Percentiles rank a stretch among this genome's conserved stretches.
phyloP scores from a whole-genome alignment of 2,888 invertebrate genomes.

The Tolmerus cingulatus region DNA sequence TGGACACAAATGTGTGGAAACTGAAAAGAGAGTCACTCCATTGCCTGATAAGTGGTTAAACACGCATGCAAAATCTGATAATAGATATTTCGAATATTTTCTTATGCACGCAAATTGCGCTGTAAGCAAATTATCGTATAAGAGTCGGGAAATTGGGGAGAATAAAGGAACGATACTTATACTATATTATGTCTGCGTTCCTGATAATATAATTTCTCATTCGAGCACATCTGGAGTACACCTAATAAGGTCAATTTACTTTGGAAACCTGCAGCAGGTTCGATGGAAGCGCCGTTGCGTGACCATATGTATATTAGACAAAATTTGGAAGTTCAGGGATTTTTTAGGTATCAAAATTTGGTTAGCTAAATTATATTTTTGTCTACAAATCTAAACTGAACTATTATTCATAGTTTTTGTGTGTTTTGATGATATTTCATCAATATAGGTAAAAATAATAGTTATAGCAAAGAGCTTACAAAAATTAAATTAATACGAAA shows the following conservation, averaged over 20 bases:
- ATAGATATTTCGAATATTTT: constrained; percentile 24
- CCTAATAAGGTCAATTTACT: background rate
- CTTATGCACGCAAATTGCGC: constrained; percentile 3
- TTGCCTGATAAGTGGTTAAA: constrained; percentile 2
- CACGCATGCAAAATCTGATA: constrained; percentile 25
- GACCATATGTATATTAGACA: too few relatives aligned
- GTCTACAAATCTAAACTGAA: too few relatives aligned
- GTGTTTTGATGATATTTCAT: too few relatives aligned
- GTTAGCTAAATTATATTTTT: too few relatives aligned
- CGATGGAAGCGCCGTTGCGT: too few relatives aligned
- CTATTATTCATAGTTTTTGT: too few relatives aligned
- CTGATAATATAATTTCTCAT: background rate
- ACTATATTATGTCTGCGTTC: background rate
- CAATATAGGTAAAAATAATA: too few relatives aligned
- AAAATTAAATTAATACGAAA: too few relatives aligned
- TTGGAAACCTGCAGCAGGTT: background rate
- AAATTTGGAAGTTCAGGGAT: too few relatives aligned
- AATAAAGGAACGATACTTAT: background rate
- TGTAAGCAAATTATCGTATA: background rate
- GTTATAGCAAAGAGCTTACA: too few relatives aligned
- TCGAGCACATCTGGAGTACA: background rate
- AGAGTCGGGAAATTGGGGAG: background rate
- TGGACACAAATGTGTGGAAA: constrained; percentile 6
- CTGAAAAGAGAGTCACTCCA: constrained; percentile 8
- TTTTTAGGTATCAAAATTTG: too few relatives aligned